Base-by-base conservation (phyloP, 2,888 invertebrate genomes). In the Plagodis dolabraria region DNA sequence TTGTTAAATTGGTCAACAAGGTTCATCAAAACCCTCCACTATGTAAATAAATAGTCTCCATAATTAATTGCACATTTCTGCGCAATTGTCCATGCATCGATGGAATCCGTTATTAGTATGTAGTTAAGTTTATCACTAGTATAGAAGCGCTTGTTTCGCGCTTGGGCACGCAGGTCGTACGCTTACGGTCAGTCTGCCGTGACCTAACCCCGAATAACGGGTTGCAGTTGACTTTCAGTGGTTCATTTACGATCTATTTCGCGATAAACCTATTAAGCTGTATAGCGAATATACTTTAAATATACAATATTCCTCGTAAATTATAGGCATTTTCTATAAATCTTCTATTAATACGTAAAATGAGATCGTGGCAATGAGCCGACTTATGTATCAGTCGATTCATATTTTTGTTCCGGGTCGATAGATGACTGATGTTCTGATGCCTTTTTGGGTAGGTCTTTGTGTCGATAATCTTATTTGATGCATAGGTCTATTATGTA, bases 131-230 rank as follows among this genome's bases (percentile, higher is more conserved):
- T 59, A 52, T 57, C 36, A 34, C 47, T 43, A 55, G 33, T 47
- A 46, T 47, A 33, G 8, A 6, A 34, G 9, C 33, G 40, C 11
- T 12, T 7, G 35, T 59, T 59, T 45, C 42, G 53, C 53, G 58
- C 53, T 46, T 35, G 53, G 53, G 40, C 54, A 60, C 36, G 44
- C 47, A 52, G 55, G 63, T 50, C 68, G 64, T 65, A 60, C 36
- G 44, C 47, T 55, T 60, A 62, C 51, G 69, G 64, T 65, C 61
- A 55, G 69, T 64, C 63, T 60, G 68, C 74, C 73, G 69, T 78
- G 79, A 80, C 81, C 80, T 74, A 73, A 75, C 72, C 70, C 76
- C 74, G 66, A 68, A 72, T 79, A 82, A 82, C 82, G 80, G 82
- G 76, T 76, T 71, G 74, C 72, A 78, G 74, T 77, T 79, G 80